phyloP scores from a whole-genome alignment of 2,113 vertebrate species.

The Dipodomys spectabilis region DNA sequence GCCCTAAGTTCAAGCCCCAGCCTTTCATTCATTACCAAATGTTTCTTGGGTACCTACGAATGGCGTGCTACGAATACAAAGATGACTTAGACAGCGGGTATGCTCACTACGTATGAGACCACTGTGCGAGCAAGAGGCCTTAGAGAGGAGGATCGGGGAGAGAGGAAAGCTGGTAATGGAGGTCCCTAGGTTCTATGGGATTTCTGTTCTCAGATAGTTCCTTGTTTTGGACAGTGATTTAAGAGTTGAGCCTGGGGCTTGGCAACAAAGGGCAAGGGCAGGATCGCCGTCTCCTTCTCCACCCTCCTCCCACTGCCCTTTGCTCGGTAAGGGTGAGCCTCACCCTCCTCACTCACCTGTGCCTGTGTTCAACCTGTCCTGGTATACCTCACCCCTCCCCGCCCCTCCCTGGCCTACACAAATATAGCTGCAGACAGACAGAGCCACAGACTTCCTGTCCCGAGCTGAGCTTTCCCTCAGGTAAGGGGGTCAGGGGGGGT shows the following conservation, averaged over 20 bases:
- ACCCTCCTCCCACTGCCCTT: not conserved
- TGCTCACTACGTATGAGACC: not conserved
- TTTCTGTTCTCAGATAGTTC: not conserved
- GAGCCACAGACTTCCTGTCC: not conserved
- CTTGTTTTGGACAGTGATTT: not conserved
- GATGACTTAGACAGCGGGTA: not conserved
- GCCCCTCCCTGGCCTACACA: slow-evolving; percentile 27
- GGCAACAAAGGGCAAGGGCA: too few species aligned
- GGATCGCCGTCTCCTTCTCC: too few species aligned
- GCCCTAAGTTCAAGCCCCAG: not conserved
- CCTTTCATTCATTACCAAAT: not conserved
- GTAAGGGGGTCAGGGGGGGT: not conserved
- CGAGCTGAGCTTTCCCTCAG: not conserved
- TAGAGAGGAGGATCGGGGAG: not conserved
- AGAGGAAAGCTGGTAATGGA: not conserved
- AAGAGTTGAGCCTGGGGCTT: not conserved
- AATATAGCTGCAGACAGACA: not conserved
- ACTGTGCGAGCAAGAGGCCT: not conserved
- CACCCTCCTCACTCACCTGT: not conserved
- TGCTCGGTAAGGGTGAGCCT: not conserved
- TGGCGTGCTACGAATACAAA: not conserved
- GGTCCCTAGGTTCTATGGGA: not conserved
- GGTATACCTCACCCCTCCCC: not conserved
- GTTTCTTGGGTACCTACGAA: not conserved
- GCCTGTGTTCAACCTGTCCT: not conserved